Conservation (phyloP, 2,113 vertebrate species). For the Rynchops niger region DNA sequence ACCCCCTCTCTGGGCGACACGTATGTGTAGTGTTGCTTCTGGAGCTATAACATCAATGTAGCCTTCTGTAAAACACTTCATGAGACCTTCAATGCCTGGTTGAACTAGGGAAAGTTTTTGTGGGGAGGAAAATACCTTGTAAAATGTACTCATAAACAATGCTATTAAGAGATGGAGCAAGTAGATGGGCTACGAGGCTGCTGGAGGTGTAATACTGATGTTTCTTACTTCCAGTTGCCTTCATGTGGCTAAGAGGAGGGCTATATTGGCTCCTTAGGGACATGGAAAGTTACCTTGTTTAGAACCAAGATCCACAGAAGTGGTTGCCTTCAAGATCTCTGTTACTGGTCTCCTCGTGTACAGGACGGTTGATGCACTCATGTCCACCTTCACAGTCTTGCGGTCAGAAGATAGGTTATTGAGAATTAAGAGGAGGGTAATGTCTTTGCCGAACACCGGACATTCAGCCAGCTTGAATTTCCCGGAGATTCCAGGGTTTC, state of each 20-base stretch:
- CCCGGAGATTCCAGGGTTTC: conserved; percentile 72
- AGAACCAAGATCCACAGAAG: conserved; percentile 56
- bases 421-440: conserved; percentile 69
- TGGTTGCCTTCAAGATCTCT: conserved; percentile 74
- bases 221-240: background rate
- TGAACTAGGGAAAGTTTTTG: background rate
- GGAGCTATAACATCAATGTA: background rate
- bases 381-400: conserved; percentile 71
- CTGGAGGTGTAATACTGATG: rapidly evolving
- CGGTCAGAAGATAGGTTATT: conserved; percentile 52
- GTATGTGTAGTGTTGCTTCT: background rate
- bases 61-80: background rate
- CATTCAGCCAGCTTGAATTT: conserved; percentile 77
- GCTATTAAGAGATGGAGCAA: background rate
- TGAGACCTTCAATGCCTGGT: background rate
- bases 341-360: conserved; percentile 73
- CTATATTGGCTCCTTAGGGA: background rate
- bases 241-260: background rate
- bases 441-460: conserved; percentile 72
- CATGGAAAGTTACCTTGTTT: conserved; percentile 66
- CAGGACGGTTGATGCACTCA: conserved; percentile 74
- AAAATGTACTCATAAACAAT: background rate
- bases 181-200: background rate
- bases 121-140: too few relatives aligned
- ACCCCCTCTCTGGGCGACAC: too few relatives aligned